These are phyloP conservation scores for Fistularia commersonii DNA, from an alignment of 2,797 vertebrate species.

Conservation along the genomic window DNA sequence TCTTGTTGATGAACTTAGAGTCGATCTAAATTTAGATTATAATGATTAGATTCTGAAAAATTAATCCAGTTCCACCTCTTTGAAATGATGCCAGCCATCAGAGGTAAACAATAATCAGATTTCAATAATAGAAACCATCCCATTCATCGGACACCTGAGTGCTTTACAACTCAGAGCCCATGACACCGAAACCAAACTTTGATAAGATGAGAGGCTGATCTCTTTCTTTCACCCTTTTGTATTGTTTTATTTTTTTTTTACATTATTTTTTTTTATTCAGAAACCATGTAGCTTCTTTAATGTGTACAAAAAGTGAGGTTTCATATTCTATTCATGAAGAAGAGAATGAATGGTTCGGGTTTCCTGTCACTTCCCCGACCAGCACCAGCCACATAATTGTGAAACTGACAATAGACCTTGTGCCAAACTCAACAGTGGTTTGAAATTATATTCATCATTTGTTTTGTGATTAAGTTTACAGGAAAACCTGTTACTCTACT, in stretches of 20 bases:
- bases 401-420: conserved; percentile 1
- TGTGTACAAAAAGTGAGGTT: conserved; percentile 18
- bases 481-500: too few species aligned
- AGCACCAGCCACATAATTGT: not conserved
- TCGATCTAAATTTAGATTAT: too few species aligned
- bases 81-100: not conserved
- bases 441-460: not conserved
- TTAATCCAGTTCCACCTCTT: too few species aligned
- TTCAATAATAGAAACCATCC: too few species aligned
- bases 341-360: conserved; percentile 33
- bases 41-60: too few species aligned
- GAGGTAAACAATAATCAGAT: not conserved
- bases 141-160: too few species aligned
- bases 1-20: too few species aligned
- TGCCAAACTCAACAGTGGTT: not conserved
- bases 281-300: not conserved
- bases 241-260: not conserved
- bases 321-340: conserved; percentile 40
- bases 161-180: not conserved
- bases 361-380: conserved; percentile 37
- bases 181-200: conserved; percentile 8
- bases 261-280: conserved; percentile 16
- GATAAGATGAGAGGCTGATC: too few species aligned
- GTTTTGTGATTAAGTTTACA: too few species aligned
- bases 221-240: too few species aligned